Evolutionary conservation across 2,113 vertebrate genomes (phyloP).

Genomic region (Anser brachyrhynchus): DNA sequence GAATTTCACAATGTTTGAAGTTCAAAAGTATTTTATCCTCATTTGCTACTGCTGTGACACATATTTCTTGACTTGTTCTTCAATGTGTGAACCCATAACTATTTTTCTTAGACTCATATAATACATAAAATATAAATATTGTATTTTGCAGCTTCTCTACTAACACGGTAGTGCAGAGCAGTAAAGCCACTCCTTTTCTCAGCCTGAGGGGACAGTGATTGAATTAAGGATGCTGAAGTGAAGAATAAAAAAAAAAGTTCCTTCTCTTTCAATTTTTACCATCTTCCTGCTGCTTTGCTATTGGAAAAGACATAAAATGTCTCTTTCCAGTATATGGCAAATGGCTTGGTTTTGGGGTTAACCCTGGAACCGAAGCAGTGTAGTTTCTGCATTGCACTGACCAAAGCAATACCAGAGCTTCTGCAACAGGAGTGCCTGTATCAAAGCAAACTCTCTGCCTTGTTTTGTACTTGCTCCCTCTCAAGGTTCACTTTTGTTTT

Average conservation of each 20-base stretch:
- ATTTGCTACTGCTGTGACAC: background rate
- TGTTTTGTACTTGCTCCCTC: background rate
- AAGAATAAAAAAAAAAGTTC: background rate
- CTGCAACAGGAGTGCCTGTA: background rate
- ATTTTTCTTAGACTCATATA: background rate
- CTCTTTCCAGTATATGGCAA: background rate
- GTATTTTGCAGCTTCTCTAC: background rate
- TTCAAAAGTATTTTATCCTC: background rate
- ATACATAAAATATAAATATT: background rate
- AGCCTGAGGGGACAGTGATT: background rate
- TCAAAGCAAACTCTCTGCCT: background rate
- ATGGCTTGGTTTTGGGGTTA: background rate
- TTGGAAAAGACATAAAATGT: background rate
- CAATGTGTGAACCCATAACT: background rate
- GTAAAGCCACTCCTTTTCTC: background rate
- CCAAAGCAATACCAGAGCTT: background rate
- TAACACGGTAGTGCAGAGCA: background rate
- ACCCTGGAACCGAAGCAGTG: rapidly evolving
- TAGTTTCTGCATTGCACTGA: background rate
- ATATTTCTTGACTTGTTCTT: background rate
- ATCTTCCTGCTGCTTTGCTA: background rate
- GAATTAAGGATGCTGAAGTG: slow-evolving; percentile 7
- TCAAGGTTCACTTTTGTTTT: background rate
- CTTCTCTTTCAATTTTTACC: background rate
- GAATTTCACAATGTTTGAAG: background rate